Percentiles rank a stretch among this genome's conserved stretches.
Evolutionary conservation across 2,113 vertebrate species (phyloP).

Genomic region (Euleptes europaea): DNA sequence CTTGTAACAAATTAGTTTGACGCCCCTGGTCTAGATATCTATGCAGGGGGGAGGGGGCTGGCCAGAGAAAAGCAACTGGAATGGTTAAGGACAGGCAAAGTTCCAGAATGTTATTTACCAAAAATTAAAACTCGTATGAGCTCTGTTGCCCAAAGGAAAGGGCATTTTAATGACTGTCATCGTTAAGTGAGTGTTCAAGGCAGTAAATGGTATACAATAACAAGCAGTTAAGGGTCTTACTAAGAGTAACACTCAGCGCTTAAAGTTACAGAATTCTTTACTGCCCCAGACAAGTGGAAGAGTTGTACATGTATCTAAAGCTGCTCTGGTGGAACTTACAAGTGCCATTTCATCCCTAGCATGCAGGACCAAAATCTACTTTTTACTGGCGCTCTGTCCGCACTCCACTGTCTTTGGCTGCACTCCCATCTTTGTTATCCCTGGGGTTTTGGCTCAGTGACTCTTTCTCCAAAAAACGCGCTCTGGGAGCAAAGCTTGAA

Average conservation of each 20-base stretch:
- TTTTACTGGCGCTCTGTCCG: neutral
- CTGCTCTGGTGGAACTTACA: neutral
- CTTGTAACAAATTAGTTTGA: too few species aligned
- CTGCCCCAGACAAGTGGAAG: neutral
- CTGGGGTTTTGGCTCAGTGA: neutral
- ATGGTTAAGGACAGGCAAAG: neutral
- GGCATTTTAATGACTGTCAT: neutral
- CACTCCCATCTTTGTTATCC: neutral
- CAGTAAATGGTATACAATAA: neutral
- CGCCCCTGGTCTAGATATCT: too few species aligned
- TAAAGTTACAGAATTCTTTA: neutral
- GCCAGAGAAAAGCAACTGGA: neutral
- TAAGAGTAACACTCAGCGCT: neutral
- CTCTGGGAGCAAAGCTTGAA: slow-evolving; percentile 9
- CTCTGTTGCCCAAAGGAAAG: neutral
- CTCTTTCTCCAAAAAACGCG: neutral
- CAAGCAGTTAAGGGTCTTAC: neutral
- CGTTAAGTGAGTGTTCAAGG: neutral
- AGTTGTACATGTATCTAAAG: neutral
- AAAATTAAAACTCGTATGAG: neutral
- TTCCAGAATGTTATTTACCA: neutral
- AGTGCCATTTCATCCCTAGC: neutral
- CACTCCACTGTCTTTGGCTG: neutral
- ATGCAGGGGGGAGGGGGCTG: too few species aligned
- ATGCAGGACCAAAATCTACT: neutral